phyloP scores from a whole-genome alignment of 2,113 vertebrate genomes.

The Vidua macroura region DNA sequence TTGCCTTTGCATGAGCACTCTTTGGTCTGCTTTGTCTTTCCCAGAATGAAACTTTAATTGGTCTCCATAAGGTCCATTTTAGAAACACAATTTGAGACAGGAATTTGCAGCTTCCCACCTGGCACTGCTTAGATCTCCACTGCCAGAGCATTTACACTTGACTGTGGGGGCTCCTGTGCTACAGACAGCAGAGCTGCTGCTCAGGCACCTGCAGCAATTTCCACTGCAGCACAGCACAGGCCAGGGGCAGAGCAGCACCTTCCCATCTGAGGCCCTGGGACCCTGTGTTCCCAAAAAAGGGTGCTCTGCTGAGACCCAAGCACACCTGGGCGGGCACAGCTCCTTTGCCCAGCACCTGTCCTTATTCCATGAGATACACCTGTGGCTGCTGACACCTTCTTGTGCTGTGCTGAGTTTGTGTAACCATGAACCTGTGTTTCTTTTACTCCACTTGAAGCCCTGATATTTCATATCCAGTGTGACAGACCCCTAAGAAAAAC shows the following conservation, averaged over 20 bases:
- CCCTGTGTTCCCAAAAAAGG: neutral
- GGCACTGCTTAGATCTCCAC: neutral
- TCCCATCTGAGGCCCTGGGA: neutral
- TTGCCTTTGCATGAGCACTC: neutral
- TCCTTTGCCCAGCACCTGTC: neutral
- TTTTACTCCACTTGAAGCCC: neutral
- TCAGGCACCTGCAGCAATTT: neutral
- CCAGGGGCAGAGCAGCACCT: neutral
- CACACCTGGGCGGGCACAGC: neutral
- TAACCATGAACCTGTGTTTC: neutral
- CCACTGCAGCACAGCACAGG: neutral
- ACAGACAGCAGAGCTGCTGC: neutral
- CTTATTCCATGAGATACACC: neutral
- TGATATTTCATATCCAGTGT: neutral
- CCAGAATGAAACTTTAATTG: neutral
- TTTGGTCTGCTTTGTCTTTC: neutral
- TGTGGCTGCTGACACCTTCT: neutral
- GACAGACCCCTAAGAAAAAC: conserved; percentile 1
- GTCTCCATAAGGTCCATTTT: neutral
- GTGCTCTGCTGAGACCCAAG: neutral
- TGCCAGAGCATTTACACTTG: neutral
- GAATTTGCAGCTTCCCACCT: neutral
- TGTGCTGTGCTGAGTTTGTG: neutral
- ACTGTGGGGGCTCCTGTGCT: neutral
- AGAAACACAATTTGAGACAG: neutral